Percentiles rank a stretch among this genome's conserved stretches.
Conservation (phyloP, 2,797 vertebrate genomes). For the Picus viridis region DNA sequence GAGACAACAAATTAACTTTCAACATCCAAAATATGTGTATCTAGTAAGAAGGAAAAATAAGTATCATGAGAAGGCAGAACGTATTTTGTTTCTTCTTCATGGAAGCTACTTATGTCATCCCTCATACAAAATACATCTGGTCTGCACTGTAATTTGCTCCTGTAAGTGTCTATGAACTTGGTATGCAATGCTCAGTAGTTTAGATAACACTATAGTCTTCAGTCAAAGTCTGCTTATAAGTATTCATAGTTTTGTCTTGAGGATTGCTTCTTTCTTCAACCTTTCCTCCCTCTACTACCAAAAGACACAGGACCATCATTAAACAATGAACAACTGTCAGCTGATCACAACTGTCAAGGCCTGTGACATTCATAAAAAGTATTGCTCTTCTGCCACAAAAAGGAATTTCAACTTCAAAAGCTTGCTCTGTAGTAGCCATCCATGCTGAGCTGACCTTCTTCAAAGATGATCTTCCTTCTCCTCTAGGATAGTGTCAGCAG, state of each 20-base stretch:
- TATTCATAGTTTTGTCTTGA: background rate
- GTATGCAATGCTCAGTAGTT: background rate
- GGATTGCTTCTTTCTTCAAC: background rate
- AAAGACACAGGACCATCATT: background rate
- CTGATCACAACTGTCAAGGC: background rate
- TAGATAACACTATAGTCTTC: background rate
- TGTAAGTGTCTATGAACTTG: background rate
- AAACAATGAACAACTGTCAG: background rate
- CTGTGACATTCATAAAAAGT: background rate
- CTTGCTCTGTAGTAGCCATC: no score
- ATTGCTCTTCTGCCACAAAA: background rate
- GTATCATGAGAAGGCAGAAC: background rate
- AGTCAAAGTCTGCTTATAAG: background rate
- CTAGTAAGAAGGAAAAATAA: background rate
- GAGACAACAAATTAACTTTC: background rate
- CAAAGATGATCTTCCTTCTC: background rate
- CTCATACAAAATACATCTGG: background rate
- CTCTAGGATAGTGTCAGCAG: background rate
- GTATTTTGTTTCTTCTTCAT: background rate
- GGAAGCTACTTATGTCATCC: background rate
- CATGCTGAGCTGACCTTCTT: background rate
- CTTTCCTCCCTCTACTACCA: background rate
- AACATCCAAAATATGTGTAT: background rate
- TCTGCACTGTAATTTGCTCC: background rate
- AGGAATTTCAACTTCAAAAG: background rate